Evolutionary conservation across 2,888 invertebrate genomes (phyloP), one percentile per base, ranked within the genome.

Genomic region (Tenodera sinensis): DNA sequence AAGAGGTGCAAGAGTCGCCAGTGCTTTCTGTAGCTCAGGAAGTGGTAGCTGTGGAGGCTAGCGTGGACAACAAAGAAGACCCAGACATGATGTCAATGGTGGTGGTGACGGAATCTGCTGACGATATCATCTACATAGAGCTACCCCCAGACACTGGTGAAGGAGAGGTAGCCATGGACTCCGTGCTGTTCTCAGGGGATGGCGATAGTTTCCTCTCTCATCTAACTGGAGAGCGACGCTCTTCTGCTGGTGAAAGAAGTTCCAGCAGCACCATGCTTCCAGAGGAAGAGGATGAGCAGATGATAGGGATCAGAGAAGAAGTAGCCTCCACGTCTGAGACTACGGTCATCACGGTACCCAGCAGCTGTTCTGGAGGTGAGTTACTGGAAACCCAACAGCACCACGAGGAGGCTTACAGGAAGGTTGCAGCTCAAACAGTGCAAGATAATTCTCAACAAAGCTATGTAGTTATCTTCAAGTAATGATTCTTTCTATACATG

Each of bases 71-170:
- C 54, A 71, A 71, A 71, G 15, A 15, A 20, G 54, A 71, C 25
- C 25, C 54, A 71, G 54, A 71, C 54, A 71, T 88, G 25, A 83
- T 88, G 20, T 88, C 88, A 25, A 88, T 88, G 88, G 88, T 88
- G 25, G 84, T 88, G n/a, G 84, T 88, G 47, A 28, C 83, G 14
- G 84, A 84, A 15, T 81, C 84, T 81, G 20, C 88, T 9, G 84
- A 88, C 28, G 88, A 88, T 34, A 84, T 88, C 34, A 88, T 88
- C 9, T 88, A 88, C 25, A 88, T 88, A 8, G 84, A 88, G 28
- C 30, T 88, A 12, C 82, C 87, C 6, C 81, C 87, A 4, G 87
- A 82, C 25, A 34, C 83, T 8, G 3, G 20, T 2, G 87, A 87
- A 42, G n/a, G 27, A 7, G 87, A 28, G 30, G 54, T 71, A 1